Base-by-base conservation (phyloP, 2,113 vertebrate genomes). In the Tetraodon nigroviridis region DNA sequence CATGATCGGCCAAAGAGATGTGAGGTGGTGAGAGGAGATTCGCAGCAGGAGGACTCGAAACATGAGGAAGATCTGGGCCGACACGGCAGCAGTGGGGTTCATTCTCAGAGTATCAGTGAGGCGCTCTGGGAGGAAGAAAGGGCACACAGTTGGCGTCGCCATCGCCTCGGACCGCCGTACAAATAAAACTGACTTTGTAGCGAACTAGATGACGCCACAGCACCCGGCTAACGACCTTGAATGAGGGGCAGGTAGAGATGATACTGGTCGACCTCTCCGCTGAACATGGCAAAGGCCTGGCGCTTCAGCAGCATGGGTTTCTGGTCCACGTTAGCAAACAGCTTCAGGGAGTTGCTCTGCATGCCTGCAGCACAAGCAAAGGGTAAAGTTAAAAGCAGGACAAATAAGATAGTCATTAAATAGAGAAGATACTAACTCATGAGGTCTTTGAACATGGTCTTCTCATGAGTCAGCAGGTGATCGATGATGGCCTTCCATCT, bases 391-490 rank as follows among this genome's bases (percentile, higher is more conserved):
- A 2, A 6, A 27, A 27, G 24, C 3, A 27, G 24, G 5, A 27
- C 5, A 27, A 27, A 6, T 6, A 27, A 27, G 24, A 27, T 27
- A 44, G 37, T 24, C 46, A 24, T 41, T 61, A 29, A 14, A 7
- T 19, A 11, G 3, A 45, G 54, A n/a, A n/a, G 12, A 21, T 76
- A 94, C 97, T 94, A 82, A 99, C 97, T 95, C 95, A 99, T 95
- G 62, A 99, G 79, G 82, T 99, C 97, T 90, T 99, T 98, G 80
- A 99, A 98, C 95, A 96, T 96, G 5, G 97, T 96, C 89, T 96
- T 98, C 86, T 99, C 97, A 0, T 99, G 97, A 55, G 97, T 98
- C 78, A 99, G 88, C 53, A 99, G 92, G 75, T 99, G 97, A 74
- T 99, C 97, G 73, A 95, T 90, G 67, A 98, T 94, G 75, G 94